These are phyloP conservation scores for Rhyacophila brunnea DNA, from an alignment of 1,140 invertebrate genomes.

Conservation along the genomic window DNA sequence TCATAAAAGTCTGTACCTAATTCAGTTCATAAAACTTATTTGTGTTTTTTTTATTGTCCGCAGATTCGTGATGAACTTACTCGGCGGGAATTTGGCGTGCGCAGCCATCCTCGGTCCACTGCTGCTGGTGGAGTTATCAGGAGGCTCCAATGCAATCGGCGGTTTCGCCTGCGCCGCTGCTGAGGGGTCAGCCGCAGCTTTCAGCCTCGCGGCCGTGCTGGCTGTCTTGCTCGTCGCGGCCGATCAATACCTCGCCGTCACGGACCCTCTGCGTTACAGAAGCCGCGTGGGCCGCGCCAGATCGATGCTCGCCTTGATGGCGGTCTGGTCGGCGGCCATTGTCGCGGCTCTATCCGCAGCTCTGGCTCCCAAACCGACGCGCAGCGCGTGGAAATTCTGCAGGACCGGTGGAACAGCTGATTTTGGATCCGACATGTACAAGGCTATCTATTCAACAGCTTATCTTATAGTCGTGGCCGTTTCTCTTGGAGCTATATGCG, in stretches of 20 bases:
- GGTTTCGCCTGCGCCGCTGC: slow-evolving; percentile 45
- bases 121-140: slow-evolving; percentile 35
- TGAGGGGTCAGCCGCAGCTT: slow-evolving; percentile 44
- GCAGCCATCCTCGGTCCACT: slow-evolving; percentile 50
- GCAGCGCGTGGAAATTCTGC: slow-evolving; percentile 39
- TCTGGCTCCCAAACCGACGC: slow-evolving; percentile 39
- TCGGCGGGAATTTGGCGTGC: slow-evolving; percentile 52
- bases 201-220: slow-evolving; percentile 51
- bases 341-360: slow-evolving; percentile 53
- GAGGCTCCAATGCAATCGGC: slow-evolving; percentile 37
- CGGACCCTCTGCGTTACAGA: slow-evolving; percentile 82
- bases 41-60: slow-evolving; percentile 33
- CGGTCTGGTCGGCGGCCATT: slow-evolving; percentile 64
- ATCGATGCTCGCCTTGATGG: slow-evolving; percentile 66
- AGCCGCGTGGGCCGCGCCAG: slow-evolving; percentile 71
- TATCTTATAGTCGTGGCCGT: slow-evolving; percentile 45
- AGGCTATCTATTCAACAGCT: slow-evolving; percentile 42
- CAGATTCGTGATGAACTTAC: slow-evolving; percentile 55
- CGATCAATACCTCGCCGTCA: slow-evolving; percentile 85
- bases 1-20: too few relatives aligned
- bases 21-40: too few relatives aligned
- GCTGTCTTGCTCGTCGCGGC: slow-evolving; percentile 79
- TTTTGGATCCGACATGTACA: slow-evolving; percentile 9
- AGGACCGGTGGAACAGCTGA: not conserved
- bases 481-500: slow-evolving; percentile 44